These are phyloP conservation scores for Lithosia quadra DNA, from an alignment of 2,888 invertebrate genomes.

Conservation along the genomic window DNA sequence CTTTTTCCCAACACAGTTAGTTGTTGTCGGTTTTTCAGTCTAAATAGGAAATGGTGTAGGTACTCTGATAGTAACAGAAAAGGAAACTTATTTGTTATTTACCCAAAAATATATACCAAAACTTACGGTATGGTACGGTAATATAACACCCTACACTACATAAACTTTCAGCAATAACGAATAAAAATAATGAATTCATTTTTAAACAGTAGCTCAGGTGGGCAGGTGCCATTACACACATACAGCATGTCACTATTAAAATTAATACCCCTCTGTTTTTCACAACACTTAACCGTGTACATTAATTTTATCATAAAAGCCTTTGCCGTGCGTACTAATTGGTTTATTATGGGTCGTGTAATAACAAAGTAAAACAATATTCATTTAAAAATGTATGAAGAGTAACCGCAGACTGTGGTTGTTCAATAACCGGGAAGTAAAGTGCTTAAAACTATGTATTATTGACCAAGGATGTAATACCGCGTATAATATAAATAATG, in stretches of 20 bases:
- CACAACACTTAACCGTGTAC: constrained; percentile 66
- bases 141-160: no score
- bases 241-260: constrained; percentile 71
- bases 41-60: no score
- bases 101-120: no score
- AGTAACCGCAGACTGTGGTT: constrained; percentile 32
- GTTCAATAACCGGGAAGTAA: constrained; percentile 21
- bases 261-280: constrained; percentile 77
- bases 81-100: no score
- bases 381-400: constrained; percentile 54
- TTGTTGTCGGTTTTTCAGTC: no score
- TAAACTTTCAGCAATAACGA: constrained; percentile 11
- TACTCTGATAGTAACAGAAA: no score
- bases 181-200: constrained; percentile 47
- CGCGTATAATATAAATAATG: not conserved
- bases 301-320: constrained; percentile 77
- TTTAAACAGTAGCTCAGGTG: constrained; percentile 63
- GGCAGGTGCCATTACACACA: constrained; percentile 64
- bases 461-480: not conserved
- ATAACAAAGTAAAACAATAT: constrained; percentile 59
- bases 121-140: no score
- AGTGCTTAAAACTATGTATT: constrained; percentile 30
- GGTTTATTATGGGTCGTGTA: constrained; percentile 59
- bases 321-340: constrained; percentile 69
- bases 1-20: no score